phyloP scores from a whole-genome alignment of 2,113 vertebrate species.

The Ageneiosus marmoratus region DNA sequence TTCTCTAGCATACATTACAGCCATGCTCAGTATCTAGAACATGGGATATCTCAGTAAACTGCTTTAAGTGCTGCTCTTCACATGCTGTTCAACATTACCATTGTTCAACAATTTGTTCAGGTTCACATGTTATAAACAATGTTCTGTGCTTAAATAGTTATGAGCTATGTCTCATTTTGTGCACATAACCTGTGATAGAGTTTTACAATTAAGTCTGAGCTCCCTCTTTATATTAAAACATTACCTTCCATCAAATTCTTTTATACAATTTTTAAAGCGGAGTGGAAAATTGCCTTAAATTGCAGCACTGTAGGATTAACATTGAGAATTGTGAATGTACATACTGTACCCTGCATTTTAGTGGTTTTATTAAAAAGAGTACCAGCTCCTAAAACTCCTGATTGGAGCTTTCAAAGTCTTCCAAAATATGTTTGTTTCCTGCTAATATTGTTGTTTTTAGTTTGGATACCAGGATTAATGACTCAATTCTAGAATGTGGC shows the following conservation, averaged over 20 bases:
- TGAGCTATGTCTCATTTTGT: conserved; percentile 14
- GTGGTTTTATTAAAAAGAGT: not conserved
- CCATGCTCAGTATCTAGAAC: not conserved
- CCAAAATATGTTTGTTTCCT: conserved; percentile 10
- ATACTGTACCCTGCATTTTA: not conserved
- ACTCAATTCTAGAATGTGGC: not conserved
- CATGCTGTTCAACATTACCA: conserved; percentile 27
- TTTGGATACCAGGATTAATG: conserved; percentile 1
- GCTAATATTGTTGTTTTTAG: not conserved
- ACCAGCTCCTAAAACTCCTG: not conserved
- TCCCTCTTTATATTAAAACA: not conserved
- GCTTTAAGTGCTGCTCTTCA: conserved; percentile 29
- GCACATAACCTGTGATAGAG: conserved; percentile 20
- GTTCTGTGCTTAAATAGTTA: conserved; percentile 31
- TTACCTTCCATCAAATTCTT: not conserved
- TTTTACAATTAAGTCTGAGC: not conserved
- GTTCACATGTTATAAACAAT: not conserved
- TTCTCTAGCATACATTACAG: conserved; percentile 1
- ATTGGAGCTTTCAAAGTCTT: not conserved
- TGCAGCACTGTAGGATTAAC: not conserved
- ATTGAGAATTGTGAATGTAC: not conserved
- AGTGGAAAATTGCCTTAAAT: not conserved
- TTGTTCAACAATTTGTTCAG: not conserved
- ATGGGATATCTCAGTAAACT: conserved; percentile 17
- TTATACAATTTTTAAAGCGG: not conserved